These are phyloP conservation scores for Chelonia mydas DNA, from an alignment of 2,797 vertebrate genomes.

Conservation along the genomic window DNA sequence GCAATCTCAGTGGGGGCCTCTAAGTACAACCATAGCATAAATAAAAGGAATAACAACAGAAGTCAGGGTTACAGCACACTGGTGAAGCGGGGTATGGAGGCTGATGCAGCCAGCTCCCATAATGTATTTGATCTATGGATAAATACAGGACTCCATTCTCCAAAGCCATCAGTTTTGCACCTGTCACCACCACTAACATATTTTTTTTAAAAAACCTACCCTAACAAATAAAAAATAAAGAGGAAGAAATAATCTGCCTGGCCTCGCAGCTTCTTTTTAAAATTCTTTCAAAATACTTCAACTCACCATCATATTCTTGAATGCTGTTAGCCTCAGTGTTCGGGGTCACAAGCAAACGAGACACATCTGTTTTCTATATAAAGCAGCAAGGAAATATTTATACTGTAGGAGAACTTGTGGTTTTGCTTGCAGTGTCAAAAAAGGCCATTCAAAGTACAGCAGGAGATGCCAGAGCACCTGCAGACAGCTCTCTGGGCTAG, in stretches of 20 bases:
- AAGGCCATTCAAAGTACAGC: neutral
- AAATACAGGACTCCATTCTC: neutral
- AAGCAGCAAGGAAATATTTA: neutral
- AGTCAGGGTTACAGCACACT: fast-evolving
- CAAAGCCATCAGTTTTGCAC: neutral
- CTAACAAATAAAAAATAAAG: neutral
- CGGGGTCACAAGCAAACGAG: neutral
- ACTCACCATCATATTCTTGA: neutral
- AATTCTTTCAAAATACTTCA: neutral
- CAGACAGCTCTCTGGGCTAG: neutral
- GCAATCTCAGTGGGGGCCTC: neutral
- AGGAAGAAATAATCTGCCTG: neutral
- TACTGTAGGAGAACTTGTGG: conserved; percentile 14
- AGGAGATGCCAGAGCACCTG: conserved; percentile 36
- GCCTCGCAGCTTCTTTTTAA: neutral
- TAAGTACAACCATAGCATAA: neutral
- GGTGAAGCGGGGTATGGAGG: neutral
- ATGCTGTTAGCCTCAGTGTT: neutral
- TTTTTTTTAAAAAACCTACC: neutral
- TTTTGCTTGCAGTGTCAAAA: conserved; percentile 28
- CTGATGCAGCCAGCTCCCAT: neutral
- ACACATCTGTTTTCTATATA: conserved; percentile 43
- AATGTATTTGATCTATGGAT: neutral
- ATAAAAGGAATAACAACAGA: neutral
- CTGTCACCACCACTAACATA: neutral